Evolutionary conservation across 2,113 vertebrate genomes (phyloP).

Genomic region (Seriola quinqueradiata): DNA sequence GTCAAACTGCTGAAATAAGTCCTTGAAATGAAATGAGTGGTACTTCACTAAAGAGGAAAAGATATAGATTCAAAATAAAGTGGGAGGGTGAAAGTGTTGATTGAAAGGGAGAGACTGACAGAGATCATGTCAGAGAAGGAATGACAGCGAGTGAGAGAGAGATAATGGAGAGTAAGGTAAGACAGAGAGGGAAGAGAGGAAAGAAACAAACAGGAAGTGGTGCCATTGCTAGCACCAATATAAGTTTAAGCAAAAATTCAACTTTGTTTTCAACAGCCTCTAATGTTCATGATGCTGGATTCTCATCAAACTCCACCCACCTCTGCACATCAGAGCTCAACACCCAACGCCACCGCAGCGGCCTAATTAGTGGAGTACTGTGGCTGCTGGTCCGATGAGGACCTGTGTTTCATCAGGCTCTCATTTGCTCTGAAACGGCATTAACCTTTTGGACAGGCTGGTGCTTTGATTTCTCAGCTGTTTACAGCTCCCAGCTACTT

Average conservation of each 20-base stretch:
- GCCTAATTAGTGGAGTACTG: slow-evolving; percentile 54
- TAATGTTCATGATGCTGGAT: slow-evolving; percentile 1
- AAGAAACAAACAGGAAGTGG: neutral
- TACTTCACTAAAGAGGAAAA: neutral
- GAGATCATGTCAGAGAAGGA: neutral
- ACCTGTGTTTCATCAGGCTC: slow-evolving; percentile 60
- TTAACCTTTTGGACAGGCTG: slow-evolving; percentile 73
- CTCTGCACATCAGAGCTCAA: slow-evolving; percentile 23
- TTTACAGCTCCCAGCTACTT: slow-evolving; percentile 61
- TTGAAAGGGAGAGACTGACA: neutral
- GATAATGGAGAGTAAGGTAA: neutral
- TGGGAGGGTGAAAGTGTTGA: slow-evolving; percentile 2
- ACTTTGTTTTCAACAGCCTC: slow-evolving; percentile 12
- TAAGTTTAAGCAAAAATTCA: neutral
- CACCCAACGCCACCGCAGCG: neutral
- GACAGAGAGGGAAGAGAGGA: neutral
- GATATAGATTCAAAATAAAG: neutral
- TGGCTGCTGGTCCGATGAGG: slow-evolving; percentile 22
- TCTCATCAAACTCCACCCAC: slow-evolving; percentile 20
- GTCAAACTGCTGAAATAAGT: slow-evolving; percentile 29
- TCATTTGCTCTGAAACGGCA: slow-evolving; percentile 64
- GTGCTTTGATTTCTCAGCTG: slow-evolving; percentile 74
- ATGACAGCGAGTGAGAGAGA: neutral
- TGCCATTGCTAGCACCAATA: neutral
- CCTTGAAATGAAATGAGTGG: slow-evolving; percentile 29